A percentile compares a stretch with the other conserved stretches of the same genome.
Evolutionary conservation across 2,797 vertebrate genomes (phyloP).

Genomic region (Eutrigla gurnardus): DNA sequence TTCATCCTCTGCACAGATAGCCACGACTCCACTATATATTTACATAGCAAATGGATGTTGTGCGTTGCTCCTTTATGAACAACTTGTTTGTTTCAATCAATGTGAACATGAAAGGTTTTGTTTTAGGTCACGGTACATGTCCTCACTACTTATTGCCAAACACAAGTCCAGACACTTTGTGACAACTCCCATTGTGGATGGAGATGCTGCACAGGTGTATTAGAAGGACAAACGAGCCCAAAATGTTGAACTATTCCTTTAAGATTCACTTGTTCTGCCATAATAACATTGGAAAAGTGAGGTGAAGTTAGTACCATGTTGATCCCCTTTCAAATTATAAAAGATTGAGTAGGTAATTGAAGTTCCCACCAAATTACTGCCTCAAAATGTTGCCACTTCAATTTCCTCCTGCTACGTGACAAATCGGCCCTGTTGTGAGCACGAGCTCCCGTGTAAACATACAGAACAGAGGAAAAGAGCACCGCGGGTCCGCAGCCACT

Average conservation of each 20-base stretch:
- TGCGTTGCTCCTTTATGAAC: too few relatives aligned
- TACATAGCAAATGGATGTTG: too few relatives aligned
- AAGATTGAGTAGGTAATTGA: slow-evolving; percentile 54
- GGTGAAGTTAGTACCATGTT: slow-evolving; percentile 9
- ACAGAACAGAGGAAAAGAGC: slow-evolving; percentile 28
- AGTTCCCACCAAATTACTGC: slow-evolving; percentile 43
- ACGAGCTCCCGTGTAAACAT: slow-evolving; percentile 41
- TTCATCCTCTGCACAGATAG: background rate
- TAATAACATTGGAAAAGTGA: slow-evolving; percentile 4
- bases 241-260: slow-evolving; percentile 3
- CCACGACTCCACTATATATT: background rate
- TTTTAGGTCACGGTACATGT: background rate
- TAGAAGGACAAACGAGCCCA: background rate
- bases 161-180: background rate
- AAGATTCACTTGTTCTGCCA: background rate
- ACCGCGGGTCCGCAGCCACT: slow-evolving; percentile 25
- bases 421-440: slow-evolving; percentile 10
- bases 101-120: background rate
- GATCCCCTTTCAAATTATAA: slow-evolving; percentile 47
- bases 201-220: background rate
- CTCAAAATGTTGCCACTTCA: slow-evolving; percentile 29
- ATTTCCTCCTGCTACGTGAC: slow-evolving; percentile 17
- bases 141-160: background rate
- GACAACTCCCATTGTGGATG: background rate
- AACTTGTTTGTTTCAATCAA: background rate